Evolutionary conservation across 2,888 invertebrate genomes (phyloP).

Genomic region (Dryadula phaetusa): DNA sequence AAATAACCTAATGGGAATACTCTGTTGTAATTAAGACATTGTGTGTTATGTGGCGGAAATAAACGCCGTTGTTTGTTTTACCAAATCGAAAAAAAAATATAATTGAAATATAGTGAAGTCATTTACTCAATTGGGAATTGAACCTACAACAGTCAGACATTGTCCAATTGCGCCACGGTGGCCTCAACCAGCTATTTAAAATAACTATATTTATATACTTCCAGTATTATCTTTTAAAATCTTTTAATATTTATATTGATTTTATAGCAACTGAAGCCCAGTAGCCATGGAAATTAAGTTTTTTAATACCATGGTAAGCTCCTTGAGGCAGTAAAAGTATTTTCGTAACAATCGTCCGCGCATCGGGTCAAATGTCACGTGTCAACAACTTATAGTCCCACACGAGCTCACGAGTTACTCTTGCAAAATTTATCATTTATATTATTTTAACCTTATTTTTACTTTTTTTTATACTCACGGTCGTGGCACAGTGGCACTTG

Average conservation of each 20-base stretch:
- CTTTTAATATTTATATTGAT: background rate
- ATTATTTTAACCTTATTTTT: background rate
- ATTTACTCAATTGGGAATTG: too few relatives aligned
- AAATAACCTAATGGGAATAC: too few relatives aligned
- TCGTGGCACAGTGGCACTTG: too few relatives aligned
- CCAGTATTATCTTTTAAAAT: background rate
- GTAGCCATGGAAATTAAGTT: background rate
- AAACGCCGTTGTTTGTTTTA: too few relatives aligned
- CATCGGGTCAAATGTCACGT: slow-evolving; percentile 27
- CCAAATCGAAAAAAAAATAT: too few relatives aligned
- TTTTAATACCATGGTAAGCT: background rate
- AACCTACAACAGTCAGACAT: too few relatives aligned
- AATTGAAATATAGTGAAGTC: too few relatives aligned
- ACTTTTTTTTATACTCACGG: background rate
- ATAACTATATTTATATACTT: too few relatives aligned
- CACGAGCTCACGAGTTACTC: background rate
- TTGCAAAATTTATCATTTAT: slow-evolving; percentile 11
- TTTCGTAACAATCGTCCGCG: slow-evolving; percentile 22
- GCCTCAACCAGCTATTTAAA: too few relatives aligned
- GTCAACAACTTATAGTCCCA: slow-evolving; percentile 19
- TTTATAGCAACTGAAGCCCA: background rate
- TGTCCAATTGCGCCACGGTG: too few relatives aligned
- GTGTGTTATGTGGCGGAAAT: too few relatives aligned
- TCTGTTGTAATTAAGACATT: too few relatives aligned
- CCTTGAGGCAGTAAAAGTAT: slow-evolving; percentile 5